A percentile compares a stretch with the other conserved stretches of the same genome.
phyloP scores from a whole-genome alignment of 1,140 invertebrate genomes.

The Macrobrachium nipponense region DNA sequence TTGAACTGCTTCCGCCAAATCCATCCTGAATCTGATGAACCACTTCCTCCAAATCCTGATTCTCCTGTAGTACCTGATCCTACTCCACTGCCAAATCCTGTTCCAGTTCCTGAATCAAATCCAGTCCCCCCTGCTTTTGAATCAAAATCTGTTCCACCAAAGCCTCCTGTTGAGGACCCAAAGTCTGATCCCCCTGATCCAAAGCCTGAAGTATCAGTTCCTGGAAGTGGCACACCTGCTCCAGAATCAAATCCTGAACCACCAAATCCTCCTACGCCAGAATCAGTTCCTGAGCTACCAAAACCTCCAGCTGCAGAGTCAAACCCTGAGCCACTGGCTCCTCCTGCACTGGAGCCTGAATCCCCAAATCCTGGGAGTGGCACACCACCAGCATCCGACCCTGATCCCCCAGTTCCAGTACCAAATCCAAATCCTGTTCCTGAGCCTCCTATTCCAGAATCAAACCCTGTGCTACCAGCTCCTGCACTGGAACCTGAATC shows the following conservation, averaged over 20 bases:
- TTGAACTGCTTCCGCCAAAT: not conserved
- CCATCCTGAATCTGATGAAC: not conserved
- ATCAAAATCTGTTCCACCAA: not conserved
- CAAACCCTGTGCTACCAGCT: not conserved
- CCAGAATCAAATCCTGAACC: not conserved
- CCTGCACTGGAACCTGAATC: not conserved
- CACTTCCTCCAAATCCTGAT: not conserved
- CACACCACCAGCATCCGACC: constrained; percentile 3
- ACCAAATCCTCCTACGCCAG: not conserved
- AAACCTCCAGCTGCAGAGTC: not conserved
- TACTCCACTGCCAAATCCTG: too few species aligned
- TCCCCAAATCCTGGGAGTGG: not conserved
- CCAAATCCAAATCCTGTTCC: not conserved
- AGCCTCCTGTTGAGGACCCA: not conserved
- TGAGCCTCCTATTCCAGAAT: not conserved
- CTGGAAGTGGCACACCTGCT: not conserved
- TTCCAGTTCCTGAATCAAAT: not conserved
- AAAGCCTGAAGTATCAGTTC: not conserved
- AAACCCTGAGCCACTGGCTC: not conserved
- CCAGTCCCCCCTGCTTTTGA: not conserved
- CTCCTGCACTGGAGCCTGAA: not conserved
- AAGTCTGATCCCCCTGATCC: not conserved
- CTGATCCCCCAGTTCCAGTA: not conserved
- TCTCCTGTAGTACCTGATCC: too few species aligned
- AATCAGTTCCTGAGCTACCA: not conserved